Evolutionary conservation across 1,140 invertebrate species (phyloP), one percentile per base, ranked within the genome.

Genomic region (Aradophagus sp.): DNA sequence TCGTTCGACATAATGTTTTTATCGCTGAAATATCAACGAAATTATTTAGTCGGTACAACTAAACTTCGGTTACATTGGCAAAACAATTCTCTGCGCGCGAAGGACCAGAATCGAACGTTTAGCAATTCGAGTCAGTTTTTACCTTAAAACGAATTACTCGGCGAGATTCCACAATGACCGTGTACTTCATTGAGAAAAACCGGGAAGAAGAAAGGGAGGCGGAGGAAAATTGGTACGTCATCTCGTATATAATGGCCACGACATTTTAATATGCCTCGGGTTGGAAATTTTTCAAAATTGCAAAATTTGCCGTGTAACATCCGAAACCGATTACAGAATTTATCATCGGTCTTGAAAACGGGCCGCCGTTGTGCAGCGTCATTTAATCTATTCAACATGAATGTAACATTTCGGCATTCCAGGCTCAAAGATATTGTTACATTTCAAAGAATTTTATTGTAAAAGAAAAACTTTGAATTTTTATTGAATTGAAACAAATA

Each of bases 311-410:
- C 19, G 13, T 16, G 76, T 80, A 80, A 82, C 70, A 63, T 80
- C 76, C 74, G 75, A 59, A 77, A 77, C 76, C 75, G 65, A 81
- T 80, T 80, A 75, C 45, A 29, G 39, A 76, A 76, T 78, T 77
- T 77, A 68, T 79, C 74, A 68, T 61, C 35, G 35, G 7, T 32
- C 36, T 44, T 17, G 7, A 17, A 66, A 38, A 5, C 48, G 31
- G n/a, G 5, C 19, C 10, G 39, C 34, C n/a, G 31, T 44, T 39
- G 12, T 63, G 71, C 63, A 36, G 2, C 14, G 59, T 74, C 67
- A 73, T 50, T 66, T 27, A 4, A 19, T 20, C 45, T 48, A 45
- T 23, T 47, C 61, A 29, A 48, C 27, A 38, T 44, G 23, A 47
- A 20, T 31, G 27, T 13, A 23, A 34, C 14, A 14, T 39, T 44